Evolutionary conservation across 2,888 invertebrate species (phyloP).

Genomic region (Acleris literana): DNA sequence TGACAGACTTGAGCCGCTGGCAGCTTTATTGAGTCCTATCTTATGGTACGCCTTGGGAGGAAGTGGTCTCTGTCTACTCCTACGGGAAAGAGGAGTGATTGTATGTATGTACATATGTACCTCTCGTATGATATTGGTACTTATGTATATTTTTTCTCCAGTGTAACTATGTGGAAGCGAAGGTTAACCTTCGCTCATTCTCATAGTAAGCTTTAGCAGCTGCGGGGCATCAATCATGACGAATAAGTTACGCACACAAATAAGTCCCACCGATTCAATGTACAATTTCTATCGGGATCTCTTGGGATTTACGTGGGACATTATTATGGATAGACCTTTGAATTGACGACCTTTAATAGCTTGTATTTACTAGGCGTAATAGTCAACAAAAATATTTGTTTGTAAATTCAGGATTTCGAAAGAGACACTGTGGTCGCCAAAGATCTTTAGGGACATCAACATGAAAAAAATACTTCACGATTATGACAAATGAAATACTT

Average conservation of each 20-base stretch:
- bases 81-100: too few species aligned
- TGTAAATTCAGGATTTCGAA: too few species aligned
- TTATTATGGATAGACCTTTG: slow-evolving; percentile 19
- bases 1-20: slow-evolving; percentile 69
- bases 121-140: too few species aligned
- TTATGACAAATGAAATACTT: too few species aligned
- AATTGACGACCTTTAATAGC: neutral
- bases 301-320: slow-evolving; percentile 27
- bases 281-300: slow-evolving; percentile 33
- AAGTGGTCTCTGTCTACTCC: too few species aligned
- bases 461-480: too few species aligned
- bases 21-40: slow-evolving; percentile 78
- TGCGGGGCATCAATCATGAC: slow-evolving; percentile 33
- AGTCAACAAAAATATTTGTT: too few species aligned
- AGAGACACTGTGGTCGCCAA: too few species aligned
- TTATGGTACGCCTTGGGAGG: slow-evolving; percentile 52
- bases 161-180: neutral
- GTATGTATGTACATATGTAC: too few species aligned
- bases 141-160: too few species aligned
- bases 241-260: slow-evolving; percentile 34
- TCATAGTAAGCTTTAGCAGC: slow-evolving; percentile 16
- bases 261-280: slow-evolving; percentile 31
- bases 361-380: neutral
- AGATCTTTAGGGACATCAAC: too few species aligned
- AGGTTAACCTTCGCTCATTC: slow-evolving; percentile 28